phyloP scores from a whole-genome alignment of 2,113 vertebrate genomes.

The Hippocampus comes region DNA sequence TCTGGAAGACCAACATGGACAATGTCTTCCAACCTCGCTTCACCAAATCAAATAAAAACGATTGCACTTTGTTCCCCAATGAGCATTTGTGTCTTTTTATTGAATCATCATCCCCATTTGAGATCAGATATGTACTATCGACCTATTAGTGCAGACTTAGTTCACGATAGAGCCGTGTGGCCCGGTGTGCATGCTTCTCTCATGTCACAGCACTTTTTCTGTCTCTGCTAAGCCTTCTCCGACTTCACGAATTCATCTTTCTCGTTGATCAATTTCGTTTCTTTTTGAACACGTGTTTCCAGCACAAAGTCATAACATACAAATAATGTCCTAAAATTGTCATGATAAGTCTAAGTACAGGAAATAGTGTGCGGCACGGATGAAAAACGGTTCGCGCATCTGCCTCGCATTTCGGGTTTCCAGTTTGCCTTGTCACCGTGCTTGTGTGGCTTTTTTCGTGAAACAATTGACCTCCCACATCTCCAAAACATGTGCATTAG shows the following conservation, averaged over 20 bases:
- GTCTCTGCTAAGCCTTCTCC: conserved; percentile 41
- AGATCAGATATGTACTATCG: conserved; percentile 7
- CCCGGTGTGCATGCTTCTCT: conserved; percentile 63
- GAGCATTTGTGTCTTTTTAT: conserved; percentile 63
- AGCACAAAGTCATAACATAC: neutral
- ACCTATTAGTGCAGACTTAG: conserved; percentile 70
- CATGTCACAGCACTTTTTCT: conserved; percentile 27
- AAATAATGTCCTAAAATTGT: neutral
- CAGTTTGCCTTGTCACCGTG: no score
- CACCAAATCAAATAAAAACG: conserved; percentile 62
- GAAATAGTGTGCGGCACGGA: no score
- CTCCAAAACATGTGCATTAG: no score
- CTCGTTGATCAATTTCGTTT: neutral
- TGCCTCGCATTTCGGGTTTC: neutral
- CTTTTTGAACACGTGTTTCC: neutral
- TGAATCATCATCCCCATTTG: conserved; percentile 40
- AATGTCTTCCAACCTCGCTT: conserved; percentile 42
- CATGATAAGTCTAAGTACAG: neutral
- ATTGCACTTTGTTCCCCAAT: conserved; percentile 31
- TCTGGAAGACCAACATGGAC: conserved; percentile 42
- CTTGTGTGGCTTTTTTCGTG: no score
- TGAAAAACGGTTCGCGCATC: neutral
- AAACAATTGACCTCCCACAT: no score
- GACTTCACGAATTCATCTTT: conserved; percentile 24
- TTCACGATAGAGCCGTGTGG: conserved; percentile 58